These are phyloP conservation scores for Zoanthus gigantus DNA, from an alignment of 92 coral and sea anemone genomes.

Conservation along the genomic window DNA sequence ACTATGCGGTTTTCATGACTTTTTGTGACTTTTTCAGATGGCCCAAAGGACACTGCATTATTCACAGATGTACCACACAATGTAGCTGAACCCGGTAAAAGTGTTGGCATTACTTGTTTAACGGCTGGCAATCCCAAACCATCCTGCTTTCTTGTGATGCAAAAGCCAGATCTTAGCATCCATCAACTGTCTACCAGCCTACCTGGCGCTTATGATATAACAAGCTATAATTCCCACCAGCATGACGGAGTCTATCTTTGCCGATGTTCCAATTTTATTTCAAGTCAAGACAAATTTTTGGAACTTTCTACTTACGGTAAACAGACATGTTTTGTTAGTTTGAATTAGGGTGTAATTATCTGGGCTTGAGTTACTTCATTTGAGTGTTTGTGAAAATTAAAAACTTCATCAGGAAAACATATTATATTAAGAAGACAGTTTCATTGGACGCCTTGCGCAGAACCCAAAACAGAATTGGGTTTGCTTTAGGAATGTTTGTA, in stretches of 20 bases:
- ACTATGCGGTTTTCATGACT: background rate
- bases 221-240: conserved; percentile 55
- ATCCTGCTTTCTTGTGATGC: conserved; percentile 55
- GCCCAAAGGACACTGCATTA: conserved; percentile 59
- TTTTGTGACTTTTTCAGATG: conserved; percentile 43
- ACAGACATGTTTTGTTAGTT: background rate
- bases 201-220: conserved; percentile 50
- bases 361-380: no score
- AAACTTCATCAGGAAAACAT: no score
- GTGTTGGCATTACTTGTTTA: conserved; percentile 63
- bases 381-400: no score
- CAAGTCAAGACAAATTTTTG: conserved; percentile 41
- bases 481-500: no score
- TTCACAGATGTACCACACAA: conserved; percentile 63
- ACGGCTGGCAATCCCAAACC: conserved; percentile 71
- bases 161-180: background rate
- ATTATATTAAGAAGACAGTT: no score
- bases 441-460: no score
- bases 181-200: background rate
- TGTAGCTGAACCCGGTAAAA: conserved; percentile 68
- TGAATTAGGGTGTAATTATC: background rate
- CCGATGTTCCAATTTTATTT: conserved; percentile 65
- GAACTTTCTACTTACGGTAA: conserved; percentile 72
- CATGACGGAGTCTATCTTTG: conserved; percentile 74
- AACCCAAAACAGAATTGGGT: no score